Percentiles rank a stretch among this genome's conserved stretches.
These are phyloP conservation scores for Salvelinus alpinus DNA, from an alignment of 2,113 vertebrate species.

Conservation along the genomic window DNA sequence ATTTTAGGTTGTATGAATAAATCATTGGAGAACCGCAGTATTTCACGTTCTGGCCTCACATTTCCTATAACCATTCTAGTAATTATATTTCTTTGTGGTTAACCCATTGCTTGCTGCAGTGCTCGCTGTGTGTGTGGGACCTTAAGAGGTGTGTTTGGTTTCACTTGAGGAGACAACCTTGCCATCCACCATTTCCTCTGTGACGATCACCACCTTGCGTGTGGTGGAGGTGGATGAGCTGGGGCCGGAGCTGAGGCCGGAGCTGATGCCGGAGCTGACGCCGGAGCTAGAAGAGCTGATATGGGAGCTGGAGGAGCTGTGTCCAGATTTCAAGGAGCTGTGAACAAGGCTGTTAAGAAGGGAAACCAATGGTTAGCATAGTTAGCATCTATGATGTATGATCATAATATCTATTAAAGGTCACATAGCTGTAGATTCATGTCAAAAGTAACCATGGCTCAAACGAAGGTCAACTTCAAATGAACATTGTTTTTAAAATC, in stretches of 20 bases:
- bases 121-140: constrained; percentile 2
- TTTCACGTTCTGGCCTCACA: no score
- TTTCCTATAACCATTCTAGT: constrained; percentile 8
- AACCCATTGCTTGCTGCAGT: background rate
- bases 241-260: no score
- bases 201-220: constrained; percentile 49
- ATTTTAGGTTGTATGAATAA: no score
- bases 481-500: background rate
- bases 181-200: constrained; percentile 63
- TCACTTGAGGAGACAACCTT: constrained; percentile 50
- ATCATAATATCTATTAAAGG: no score
- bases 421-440: no score
- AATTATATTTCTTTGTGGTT: background rate
- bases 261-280: background rate
- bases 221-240: background rate
- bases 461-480: no score
- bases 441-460: no score
- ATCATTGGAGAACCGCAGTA: no score
- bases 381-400: background rate
- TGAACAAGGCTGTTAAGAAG: background rate
- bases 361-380: no score
- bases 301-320: background rate
- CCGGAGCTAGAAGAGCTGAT: background rate
- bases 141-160: constrained; percentile 1
- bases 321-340: background rate